Evolutionary conservation across 1,140 invertebrate species (phyloP), one percentile per base, ranked within the genome.

Genomic region (Drosophila watanabei): DNA sequence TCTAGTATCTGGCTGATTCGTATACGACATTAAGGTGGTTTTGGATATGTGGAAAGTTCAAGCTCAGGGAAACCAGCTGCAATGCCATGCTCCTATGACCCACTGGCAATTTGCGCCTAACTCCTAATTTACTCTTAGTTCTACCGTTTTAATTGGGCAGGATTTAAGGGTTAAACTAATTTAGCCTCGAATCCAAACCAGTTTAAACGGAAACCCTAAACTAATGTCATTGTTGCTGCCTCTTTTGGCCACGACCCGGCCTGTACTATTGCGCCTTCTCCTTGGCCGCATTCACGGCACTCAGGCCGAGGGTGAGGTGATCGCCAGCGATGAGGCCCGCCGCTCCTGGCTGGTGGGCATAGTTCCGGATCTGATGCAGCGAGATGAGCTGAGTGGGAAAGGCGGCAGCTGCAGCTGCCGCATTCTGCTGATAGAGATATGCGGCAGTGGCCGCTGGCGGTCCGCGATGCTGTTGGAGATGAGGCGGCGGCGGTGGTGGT

Each of bases 321-420:
- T 93, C 93, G 75, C 91, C 69, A 39, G 90, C 72, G 51, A 93
- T 78, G 32, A 93, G 79, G 8, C 94, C 95, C 94, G 93, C 66
- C 93, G 93, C 82, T 20, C 92, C 86, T 8, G 97, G 97, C 93
- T 98, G 98, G 93, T 98, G 97, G 71, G 98, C 98, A 94, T 99
- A 99, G 93, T 99, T 99, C 87, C 98, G 95, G 86, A 99, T 99
- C 94, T 99, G 98, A 94, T 99, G 98, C 60, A 99, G 95, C 75
- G 98, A 98, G 88, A 99, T 98, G 83, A 99, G 95, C 93, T 99
- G 98, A 93, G 98, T 99, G 54, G 98, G 98, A 93, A 98, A 98
- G 68, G 75, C 75, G 5, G 92, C 89, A 72, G 93, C 82, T 75
- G 94, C 84, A 14, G 96, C 94, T 10, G 88, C 96, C 8, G 98